Evolutionary conservation across 2,888 invertebrate genomes (phyloP), one percentile per base, ranked within the genome.

Genomic region (Scaptomyza parva): DNA sequence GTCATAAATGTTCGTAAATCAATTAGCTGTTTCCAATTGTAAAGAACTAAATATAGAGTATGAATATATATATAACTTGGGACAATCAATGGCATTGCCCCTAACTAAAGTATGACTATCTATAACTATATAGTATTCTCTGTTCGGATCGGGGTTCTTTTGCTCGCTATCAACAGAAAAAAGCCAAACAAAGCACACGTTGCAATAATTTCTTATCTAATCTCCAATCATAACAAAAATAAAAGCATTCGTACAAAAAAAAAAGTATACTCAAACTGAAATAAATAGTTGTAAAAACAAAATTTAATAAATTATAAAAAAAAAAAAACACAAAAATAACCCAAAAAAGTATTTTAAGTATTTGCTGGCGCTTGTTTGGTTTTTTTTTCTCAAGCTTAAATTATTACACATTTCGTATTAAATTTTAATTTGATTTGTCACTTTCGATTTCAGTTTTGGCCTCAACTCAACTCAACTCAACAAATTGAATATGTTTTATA

Each of bases 201-300:
- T 83, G 86, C 88, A 88, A 83, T 83, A 83, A 88, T 86, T 83
- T 76, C 68, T 82, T 82, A 82, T 82, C 82, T 82, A 87, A 82
- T 82, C 82, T 76, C 80, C 80, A 86, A 82, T 82, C 88, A 86
- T 66, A 82, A 87, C 83, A 86, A 74, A 83, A 78, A 69, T 60
- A 77, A 80, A 74, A 70, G 64, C 71, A 83, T 80, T 88, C 61
- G 18, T 18, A 47, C 28, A 76, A 76, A 68, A 64, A 24, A 22
- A 6, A 5, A 17, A 3, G 12, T 6, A 11, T 11, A 79, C 65
- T 54, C 68, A 81, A 78, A 64, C 63, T 63, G 54, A 66, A 78
- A 63, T 68, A 77, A 78, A 78, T 70, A 67, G 68, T 78, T 78
- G 79, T 82, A 71, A 75, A 78, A 78, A 17, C n/a, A n/a, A 66